Evolutionary conservation across 2,888 invertebrate species (phyloP).

Genomic region (Caenorhabditis panamensis): DNA sequence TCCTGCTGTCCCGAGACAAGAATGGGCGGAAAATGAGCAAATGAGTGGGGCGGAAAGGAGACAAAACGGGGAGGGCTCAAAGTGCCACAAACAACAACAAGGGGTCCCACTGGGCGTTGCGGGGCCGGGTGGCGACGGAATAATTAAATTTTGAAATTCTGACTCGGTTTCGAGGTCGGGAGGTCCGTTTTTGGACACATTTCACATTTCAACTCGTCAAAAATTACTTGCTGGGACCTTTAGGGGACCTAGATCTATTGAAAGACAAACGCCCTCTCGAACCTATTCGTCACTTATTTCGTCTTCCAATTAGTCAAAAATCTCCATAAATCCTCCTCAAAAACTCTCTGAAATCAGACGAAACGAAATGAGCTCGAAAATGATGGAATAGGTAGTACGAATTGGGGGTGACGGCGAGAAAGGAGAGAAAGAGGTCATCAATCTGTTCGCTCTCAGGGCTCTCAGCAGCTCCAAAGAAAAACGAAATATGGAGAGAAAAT

Average conservation of each 20-base stretch:
- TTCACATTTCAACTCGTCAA: slow-evolving; percentile 17
- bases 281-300: slow-evolving; percentile 16
- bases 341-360: too few relatives aligned
- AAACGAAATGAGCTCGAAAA: slow-evolving; percentile 1
- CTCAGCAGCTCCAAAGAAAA: slow-evolving; percentile 2
- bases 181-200: slow-evolving; percentile 17
- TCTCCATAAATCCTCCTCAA: too few relatives aligned
- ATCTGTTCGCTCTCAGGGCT: slow-evolving; percentile 16
- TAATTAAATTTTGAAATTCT: slow-evolving; percentile 53
- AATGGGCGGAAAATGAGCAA: slow-evolving; percentile 29
- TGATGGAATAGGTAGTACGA: slow-evolving; percentile 54
- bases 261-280: too few relatives aligned
- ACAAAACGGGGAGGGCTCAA: too few relatives aligned
- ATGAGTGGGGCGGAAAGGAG: background rate
- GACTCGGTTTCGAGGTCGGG: background rate
- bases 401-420: too few relatives aligned
- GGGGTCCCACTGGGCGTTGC: background rate
- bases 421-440: slow-evolving; percentile 45
- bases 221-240: background rate
- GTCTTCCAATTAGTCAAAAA: background rate
- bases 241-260: too few relatives aligned
- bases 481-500: slow-evolving; percentile 3
- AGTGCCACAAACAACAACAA: slow-evolving; percentile 19
- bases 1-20: background rate
- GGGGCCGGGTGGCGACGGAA: slow-evolving; percentile 3